Evolutionary conservation across 2,113 vertebrate genomes (phyloP).

Genomic region (Lasiurus borealis): DNA sequence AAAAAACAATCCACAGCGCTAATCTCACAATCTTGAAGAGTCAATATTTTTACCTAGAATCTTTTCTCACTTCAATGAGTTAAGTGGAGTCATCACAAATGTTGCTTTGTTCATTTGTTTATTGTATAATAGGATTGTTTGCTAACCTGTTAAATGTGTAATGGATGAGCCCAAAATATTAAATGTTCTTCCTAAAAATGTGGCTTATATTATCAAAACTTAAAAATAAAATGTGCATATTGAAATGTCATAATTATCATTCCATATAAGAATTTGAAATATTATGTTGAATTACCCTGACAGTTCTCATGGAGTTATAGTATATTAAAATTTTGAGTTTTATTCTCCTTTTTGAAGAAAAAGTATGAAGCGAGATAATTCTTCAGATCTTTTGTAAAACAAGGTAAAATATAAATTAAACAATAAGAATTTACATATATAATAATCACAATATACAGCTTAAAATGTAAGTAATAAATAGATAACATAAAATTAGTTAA

Average conservation of each 20-base stretch:
- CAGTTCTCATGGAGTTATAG: background rate
- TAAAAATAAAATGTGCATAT: slow-evolving; percentile 15
- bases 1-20: background rate
- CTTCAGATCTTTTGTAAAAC: background rate
- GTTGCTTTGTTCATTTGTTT: background rate
- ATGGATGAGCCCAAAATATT: slow-evolving; percentile 14
- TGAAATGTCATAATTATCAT: background rate
- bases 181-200: slow-evolving; percentile 5
- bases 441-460: background rate
- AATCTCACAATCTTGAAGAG: background rate
- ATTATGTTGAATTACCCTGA: background rate
- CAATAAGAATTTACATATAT: background rate
- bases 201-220: background rate
- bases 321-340: background rate
- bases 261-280: slow-evolving; percentile 29
- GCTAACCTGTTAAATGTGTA: background rate
- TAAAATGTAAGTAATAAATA: background rate
- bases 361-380: background rate
- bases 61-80: background rate
- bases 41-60: background rate
- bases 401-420: slow-evolving; percentile 35
- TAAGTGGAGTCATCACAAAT: background rate
- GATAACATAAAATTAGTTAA: background rate
- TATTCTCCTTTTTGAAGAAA: background rate
- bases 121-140: background rate